Evolutionary conservation across 2,888 invertebrate species (phyloP).

Genomic region (Imbricaverruca yamaguchii): DNA sequence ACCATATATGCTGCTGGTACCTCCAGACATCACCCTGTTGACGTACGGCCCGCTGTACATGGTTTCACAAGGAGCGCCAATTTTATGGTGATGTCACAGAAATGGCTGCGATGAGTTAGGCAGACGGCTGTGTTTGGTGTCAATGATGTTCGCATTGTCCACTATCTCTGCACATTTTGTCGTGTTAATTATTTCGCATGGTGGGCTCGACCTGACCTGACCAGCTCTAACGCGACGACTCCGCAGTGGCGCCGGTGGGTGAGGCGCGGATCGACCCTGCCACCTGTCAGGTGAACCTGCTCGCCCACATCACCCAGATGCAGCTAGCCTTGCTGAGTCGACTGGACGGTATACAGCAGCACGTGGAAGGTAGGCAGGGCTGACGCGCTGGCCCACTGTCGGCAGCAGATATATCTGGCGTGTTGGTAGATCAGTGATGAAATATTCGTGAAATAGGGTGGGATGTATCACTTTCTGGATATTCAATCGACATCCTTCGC

Average conservation of each 20-base stretch:
- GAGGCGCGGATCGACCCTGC: slow-evolving; percentile 72
- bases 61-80: too few species aligned
- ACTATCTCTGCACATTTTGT: background rate
- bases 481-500: too few species aligned
- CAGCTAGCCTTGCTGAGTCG: slow-evolving; percentile 63
- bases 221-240: background rate
- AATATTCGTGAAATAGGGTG: too few species aligned
- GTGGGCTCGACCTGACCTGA: background rate
- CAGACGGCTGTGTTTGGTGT: background rate
- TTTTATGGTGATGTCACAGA: too few species aligned
- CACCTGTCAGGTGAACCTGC: slow-evolving; percentile 60
- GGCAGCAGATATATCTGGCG: too few species aligned
- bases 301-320: slow-evolving; percentile 67
- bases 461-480: too few species aligned
- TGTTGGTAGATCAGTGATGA: too few species aligned
- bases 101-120: too few species aligned
- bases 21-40: too few species aligned
- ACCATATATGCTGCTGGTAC: too few species aligned
- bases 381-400: too few species aligned
- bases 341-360: slow-evolving; percentile 64
- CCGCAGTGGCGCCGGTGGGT: slow-evolving; percentile 56
- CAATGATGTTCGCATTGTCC: slow-evolving; percentile 25
- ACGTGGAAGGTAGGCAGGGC: slow-evolving; percentile 44
- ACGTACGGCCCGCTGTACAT: too few species aligned
- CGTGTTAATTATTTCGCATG: background rate